Conservation (phyloP, 2,113 vertebrate species). For the Lamprologus ornatipinnis region DNA sequence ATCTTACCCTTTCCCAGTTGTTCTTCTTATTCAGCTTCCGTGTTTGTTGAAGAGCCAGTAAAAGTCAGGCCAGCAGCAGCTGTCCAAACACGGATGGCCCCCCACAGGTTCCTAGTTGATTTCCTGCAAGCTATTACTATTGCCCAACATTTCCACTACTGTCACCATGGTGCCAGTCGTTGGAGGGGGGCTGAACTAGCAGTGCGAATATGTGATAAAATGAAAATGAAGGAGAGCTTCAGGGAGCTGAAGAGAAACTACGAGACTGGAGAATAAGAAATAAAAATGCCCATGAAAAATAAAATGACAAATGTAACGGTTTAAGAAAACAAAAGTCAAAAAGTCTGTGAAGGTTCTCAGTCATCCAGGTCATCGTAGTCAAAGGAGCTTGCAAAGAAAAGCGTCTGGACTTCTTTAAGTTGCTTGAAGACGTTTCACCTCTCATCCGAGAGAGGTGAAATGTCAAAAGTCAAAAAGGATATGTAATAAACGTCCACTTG, state of each 20-base stretch:
- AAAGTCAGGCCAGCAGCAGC: constrained; percentile 64
- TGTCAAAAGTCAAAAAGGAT: not conserved
- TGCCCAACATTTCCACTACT: not conserved
- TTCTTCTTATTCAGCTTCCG: constrained; percentile 21
- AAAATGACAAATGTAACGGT: not conserved
- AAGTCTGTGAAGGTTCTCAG: too few relatives aligned
- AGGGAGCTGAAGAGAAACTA: not conserved
- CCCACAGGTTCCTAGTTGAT: constrained; percentile 15
- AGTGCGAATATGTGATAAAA: not conserved
- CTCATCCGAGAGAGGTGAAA: too few relatives aligned
- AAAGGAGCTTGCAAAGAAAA: too few relatives aligned
- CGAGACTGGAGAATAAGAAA: not conserved
- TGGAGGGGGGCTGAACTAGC: not conserved
- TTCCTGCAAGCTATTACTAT: constrained; percentile 17
- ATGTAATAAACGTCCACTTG: not conserved
- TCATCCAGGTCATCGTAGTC: too few relatives aligned
- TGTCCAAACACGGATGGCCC: constrained; percentile 65
- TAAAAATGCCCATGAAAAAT: not conserved
- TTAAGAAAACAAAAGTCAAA: not conserved
- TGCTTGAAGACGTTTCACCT: too few relatives aligned
- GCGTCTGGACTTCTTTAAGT: too few relatives aligned
- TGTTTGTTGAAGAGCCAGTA: constrained; percentile 66
- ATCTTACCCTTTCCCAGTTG: constrained; percentile 6
- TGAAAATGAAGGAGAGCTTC: not conserved
- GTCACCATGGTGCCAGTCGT: constrained; percentile 24